A percentile compares a stretch with the other conserved stretches of the same genome.
These are phyloP conservation scores for Lagorchestes hirsutus DNA, from an alignment of 2,797 vertebrate species.

Conservation along the genomic window DNA sequence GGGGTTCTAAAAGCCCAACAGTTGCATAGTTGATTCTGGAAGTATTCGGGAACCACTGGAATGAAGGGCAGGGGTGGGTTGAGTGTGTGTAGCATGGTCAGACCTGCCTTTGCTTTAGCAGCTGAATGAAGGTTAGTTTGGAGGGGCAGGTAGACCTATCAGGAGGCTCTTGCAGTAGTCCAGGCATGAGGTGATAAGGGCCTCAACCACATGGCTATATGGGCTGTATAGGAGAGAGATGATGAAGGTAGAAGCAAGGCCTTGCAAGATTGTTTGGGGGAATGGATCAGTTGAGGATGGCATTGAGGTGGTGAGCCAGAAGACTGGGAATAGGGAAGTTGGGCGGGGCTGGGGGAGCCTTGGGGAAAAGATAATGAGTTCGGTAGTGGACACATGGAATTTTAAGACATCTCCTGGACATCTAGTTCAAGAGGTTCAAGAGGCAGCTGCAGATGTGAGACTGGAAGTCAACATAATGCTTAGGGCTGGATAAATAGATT, in stretches of 20 bases:
- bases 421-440: not conserved
- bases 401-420: too few relatives aligned
- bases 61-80: not conserved
- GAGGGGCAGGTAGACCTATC: not conserved
- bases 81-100: too few relatives aligned
- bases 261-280: not conserved
- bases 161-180: not conserved
- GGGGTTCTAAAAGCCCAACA: not conserved
- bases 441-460: not conserved
- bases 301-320: not conserved
- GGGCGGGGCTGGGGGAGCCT: too few relatives aligned
- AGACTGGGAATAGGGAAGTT: too few relatives aligned
- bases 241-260: not conserved
- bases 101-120: not conserved
- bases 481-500: not conserved
- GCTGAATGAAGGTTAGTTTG: not conserved
- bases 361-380: not conserved
- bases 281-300: rapidly evolving
- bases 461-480: not conserved
- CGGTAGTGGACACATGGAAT: not conserved
- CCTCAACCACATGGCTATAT: too few relatives aligned
- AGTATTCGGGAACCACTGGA: not conserved
- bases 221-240: too few relatives aligned
- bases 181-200: not conserved
- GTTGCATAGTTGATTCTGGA: not conserved